Evolutionary conservation across 2,888 invertebrate genomes (phyloP).

Genomic region (Clivina fossor): DNA sequence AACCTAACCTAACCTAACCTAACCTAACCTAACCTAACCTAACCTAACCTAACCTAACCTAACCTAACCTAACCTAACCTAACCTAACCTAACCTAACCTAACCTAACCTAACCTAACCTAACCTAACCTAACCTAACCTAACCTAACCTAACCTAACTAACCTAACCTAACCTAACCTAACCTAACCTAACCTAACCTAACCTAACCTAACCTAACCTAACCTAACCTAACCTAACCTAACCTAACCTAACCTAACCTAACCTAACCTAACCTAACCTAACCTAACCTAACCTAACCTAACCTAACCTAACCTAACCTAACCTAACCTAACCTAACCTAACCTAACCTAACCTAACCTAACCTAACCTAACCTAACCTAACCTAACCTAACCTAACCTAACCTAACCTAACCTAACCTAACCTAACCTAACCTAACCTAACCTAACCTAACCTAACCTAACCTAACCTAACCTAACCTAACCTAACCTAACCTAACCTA

Average conservation of each 20-base stretch:
- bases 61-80: constrained; percentile 8
- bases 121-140: constrained; percentile 8
- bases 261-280: constrained; percentile 36
- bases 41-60: constrained; percentile 10
- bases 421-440: constrained; percentile 28
- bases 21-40: constrained; percentile 19
- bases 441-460: constrained; percentile 33
- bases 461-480: constrained; percentile 31
- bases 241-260: constrained; percentile 37
- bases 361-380: constrained; percentile 34
- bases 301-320: constrained; percentile 31
- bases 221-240: constrained; percentile 24
- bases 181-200: constrained; percentile 24
- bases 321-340: constrained; percentile 28
- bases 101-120: constrained; percentile 7
- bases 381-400: constrained; percentile 31
- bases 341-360: constrained; percentile 32
- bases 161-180: constrained; percentile 23
- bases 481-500: constrained; percentile 35
- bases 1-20: constrained; percentile 22
- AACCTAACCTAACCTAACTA: constrained; percentile 13
- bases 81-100: constrained; percentile 23
- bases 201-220: constrained; percentile 24
- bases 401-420: constrained; percentile 27
- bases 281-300: constrained; percentile 38